Evolutionary conservation across 2,797 vertebrate species (phyloP).

Genomic region (Pogonophryne albipinna): DNA sequence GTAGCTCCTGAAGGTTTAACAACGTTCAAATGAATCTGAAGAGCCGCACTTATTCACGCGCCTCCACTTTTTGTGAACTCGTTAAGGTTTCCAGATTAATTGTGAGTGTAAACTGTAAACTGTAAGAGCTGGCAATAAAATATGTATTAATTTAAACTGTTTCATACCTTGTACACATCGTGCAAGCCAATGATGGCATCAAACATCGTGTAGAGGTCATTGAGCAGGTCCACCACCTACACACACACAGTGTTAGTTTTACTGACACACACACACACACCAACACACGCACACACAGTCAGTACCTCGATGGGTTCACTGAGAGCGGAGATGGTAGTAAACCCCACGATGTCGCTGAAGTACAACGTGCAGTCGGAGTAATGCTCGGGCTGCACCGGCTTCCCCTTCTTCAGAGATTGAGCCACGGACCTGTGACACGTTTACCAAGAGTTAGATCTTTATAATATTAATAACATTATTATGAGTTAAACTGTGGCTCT

Average conservation of each 20-base stretch:
- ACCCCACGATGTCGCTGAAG: conserved; percentile 94
- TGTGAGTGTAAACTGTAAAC: too few species aligned
- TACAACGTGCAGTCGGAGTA: conserved; percentile 91
- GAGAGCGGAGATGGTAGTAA: conserved; percentile 93
- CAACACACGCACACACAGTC: not conserved
- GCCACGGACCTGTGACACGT: conserved; percentile 86
- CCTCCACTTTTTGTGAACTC: too few species aligned
- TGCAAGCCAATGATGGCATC: conserved; percentile 93
- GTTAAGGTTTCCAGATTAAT: too few species aligned
- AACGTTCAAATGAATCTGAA: too few species aligned
- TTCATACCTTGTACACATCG: conserved; percentile 90
- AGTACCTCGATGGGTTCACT: conserved; percentile 90
- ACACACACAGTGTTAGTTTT: not conserved
- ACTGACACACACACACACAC: conserved; percentile 9
- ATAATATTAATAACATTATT: too few species aligned
- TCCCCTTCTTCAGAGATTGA: conserved; percentile 89
- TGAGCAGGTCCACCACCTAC: conserved; percentile 91
- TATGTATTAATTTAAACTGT: too few species aligned
- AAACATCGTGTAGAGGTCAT: conserved; percentile 92
- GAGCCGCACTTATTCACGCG: too few species aligned
- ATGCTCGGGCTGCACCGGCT: conserved; percentile 87
- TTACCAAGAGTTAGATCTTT: too few species aligned
- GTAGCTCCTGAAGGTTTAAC: too few species aligned
- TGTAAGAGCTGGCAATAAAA: too few species aligned
- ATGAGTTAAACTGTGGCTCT: too few species aligned